phyloP scores from a whole-genome alignment of 2,797 vertebrate genomes.

The Mycteria americana region DNA sequence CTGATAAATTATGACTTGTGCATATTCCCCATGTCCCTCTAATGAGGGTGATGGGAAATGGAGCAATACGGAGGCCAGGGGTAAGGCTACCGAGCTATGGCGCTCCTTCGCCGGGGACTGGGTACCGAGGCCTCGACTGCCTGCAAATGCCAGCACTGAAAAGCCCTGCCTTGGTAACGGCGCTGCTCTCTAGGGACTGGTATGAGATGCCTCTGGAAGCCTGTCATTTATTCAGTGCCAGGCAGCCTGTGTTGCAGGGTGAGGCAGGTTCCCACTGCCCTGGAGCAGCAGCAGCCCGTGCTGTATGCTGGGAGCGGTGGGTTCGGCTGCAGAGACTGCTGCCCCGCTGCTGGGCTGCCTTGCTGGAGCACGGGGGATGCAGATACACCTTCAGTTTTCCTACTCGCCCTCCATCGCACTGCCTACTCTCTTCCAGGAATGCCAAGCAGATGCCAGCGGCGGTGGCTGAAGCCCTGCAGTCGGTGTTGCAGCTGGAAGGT shows the following conservation, averaged over 20 bases:
- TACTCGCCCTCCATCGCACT: rapidly evolving
- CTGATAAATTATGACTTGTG: rapidly evolving
- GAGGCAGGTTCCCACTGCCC: neutral
- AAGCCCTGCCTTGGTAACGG: neutral
- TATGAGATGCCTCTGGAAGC: neutral
- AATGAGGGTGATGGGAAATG: neutral
- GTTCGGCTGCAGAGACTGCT: rapidly evolving
- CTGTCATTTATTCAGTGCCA: neutral
- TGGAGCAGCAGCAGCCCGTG: rapidly evolving
- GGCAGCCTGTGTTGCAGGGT: neutral
- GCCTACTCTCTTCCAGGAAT: constrained; percentile 73
- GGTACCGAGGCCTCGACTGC: rapidly evolving
- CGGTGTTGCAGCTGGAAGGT: constrained; percentile 80
- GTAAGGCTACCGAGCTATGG: neutral
- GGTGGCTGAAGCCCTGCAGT: constrained; percentile 81
- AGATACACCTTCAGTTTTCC: rapidly evolving
- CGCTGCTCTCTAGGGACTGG: neutral
- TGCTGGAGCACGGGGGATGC: neutral
- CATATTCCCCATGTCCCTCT: neutral
- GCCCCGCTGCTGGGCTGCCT: neutral
- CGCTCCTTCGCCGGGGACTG: rapidly evolving
- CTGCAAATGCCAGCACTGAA: neutral
- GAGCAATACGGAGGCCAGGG: neutral
- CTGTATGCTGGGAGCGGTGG: neutral
- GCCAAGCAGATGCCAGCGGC: constrained; percentile 88